These are phyloP conservation scores for Callinectes sapidus DNA, from an alignment of 2,888 invertebrate genomes.

Conservation along the genomic window DNA sequence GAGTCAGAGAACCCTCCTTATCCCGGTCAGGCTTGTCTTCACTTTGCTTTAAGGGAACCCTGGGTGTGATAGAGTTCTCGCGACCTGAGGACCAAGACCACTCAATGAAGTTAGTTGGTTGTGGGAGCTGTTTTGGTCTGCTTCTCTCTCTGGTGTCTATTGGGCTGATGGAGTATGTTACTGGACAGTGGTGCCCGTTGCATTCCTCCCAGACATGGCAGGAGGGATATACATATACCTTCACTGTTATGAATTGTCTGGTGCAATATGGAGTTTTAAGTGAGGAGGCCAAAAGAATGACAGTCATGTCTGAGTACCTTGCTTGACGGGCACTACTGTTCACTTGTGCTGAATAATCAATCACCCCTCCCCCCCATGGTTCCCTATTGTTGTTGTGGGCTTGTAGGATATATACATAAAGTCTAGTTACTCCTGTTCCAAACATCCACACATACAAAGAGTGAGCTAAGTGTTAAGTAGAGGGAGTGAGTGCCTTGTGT, in stretches of 20 bases:
- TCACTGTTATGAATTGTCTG: not conserved
- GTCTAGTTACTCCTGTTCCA: not conserved
- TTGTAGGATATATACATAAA: not conserved
- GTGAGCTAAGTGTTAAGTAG: not conserved
- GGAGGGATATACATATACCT: not conserved
- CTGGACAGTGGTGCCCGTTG: not conserved
- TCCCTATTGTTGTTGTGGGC: not conserved
- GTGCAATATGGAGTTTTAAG: not conserved
- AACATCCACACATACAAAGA: not conserved
- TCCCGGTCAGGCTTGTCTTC: conserved; percentile 61
- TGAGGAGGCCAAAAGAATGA: not conserved
- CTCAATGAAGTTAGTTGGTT: conserved; percentile 50
- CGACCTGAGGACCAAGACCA: conserved; percentile 63
- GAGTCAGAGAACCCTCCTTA: conserved; percentile 60
- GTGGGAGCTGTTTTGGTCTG: not conserved
- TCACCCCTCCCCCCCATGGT: not conserved
- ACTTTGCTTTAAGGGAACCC: conserved; percentile 55
- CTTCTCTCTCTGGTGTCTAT: not conserved
- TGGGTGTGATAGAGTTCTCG: conserved; percentile 64
- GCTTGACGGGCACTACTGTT: not conserved
- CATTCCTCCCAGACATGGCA: not conserved
- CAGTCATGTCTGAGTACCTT: not conserved
- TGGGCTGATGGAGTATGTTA: not conserved
- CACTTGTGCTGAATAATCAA: not conserved
- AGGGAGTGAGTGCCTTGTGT: not conserved